These are phyloP conservation scores for Drosophila nasuta DNA, from an alignment of 1,140 invertebrate species.

Conservation along the genomic window DNA sequence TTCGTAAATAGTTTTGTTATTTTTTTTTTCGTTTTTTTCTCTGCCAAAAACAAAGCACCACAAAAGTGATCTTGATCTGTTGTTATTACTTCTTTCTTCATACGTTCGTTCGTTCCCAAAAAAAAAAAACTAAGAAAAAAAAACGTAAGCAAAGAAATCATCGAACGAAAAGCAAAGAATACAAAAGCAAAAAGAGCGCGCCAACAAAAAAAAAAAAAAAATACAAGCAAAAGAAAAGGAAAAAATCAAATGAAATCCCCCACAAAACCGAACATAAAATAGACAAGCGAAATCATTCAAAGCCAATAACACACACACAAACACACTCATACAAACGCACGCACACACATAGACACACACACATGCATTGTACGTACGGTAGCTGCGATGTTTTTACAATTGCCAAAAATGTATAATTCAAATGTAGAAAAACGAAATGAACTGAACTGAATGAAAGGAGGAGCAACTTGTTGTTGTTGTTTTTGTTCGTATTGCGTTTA, in stretches of 20 bases:
- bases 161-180: constrained; percentile 10
- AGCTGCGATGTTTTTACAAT: constrained; percentile 35
- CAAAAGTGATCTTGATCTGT: constrained; percentile 53
- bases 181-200: constrained; percentile 30
- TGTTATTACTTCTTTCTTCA: constrained; percentile 41
- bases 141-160: constrained; percentile 47
- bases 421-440: neutral
- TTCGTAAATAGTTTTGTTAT: constrained; percentile 43
- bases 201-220: constrained; percentile 16
- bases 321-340: neutral
- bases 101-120: constrained; percentile 38
- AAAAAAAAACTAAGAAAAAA: too few species aligned
- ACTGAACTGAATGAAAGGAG: constrained; percentile 7
- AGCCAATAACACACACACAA: constrained; percentile 29
- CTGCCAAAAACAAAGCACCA: constrained; percentile 33
- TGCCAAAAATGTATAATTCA: constrained; percentile 24
- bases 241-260: constrained; percentile 28
- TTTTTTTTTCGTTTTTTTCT: constrained; percentile 20
- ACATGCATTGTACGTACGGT: neutral
- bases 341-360: neutral
- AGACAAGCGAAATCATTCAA: constrained; percentile 47
- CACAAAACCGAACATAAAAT: constrained; percentile 34
- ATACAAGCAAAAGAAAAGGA: constrained; percentile 11
- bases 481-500: constrained; percentile 5
- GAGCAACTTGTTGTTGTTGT: constrained; percentile 36